Percentiles rank a stretch among this genome's conserved stretches.
These are phyloP conservation scores for Cheumatopsyche charites DNA, from an alignment of 1,140 invertebrate genomes.

Conservation along the genomic window DNA sequence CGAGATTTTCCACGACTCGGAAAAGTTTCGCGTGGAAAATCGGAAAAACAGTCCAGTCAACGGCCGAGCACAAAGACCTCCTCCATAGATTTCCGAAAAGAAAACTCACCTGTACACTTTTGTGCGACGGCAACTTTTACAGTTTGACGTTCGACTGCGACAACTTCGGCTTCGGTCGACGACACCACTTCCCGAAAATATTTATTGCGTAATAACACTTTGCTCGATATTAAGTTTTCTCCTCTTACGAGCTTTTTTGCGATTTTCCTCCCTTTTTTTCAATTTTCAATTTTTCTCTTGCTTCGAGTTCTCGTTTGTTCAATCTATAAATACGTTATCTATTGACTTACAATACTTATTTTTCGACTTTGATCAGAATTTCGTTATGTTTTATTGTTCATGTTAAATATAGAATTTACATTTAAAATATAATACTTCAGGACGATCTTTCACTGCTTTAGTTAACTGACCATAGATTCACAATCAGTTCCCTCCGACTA, in stretches of 20 bases:
- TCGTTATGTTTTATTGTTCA: no score
- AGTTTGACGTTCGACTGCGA: neutral
- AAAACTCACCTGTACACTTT: constrained; percentile 39
- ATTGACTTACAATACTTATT: no score
- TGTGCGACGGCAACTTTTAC: neutral
- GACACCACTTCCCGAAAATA: constrained; percentile 17
- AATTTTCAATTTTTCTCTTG: neutral
- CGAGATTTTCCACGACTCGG: constrained; percentile 33
- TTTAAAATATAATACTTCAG: no score
- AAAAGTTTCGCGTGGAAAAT: constrained; percentile 36
- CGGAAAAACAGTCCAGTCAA: constrained; percentile 45
- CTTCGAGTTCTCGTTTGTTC: neutral
- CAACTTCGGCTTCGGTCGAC: neutral
- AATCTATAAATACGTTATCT: no score
- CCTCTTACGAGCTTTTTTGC: neutral
- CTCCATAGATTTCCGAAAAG: neutral
- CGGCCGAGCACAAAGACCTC: constrained; percentile 36
- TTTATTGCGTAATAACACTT: constrained; percentile 25
- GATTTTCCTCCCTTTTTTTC: neutral
- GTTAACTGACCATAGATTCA: no score
- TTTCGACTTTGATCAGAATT: no score
- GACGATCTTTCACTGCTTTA: no score
- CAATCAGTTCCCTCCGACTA: no score
- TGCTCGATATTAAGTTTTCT: constrained; percentile 12
- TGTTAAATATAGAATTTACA: no score